phyloP scores from a whole-genome alignment of 2,888 invertebrate genomes.

The Aphelenchoides bicaudatus region DNA sequence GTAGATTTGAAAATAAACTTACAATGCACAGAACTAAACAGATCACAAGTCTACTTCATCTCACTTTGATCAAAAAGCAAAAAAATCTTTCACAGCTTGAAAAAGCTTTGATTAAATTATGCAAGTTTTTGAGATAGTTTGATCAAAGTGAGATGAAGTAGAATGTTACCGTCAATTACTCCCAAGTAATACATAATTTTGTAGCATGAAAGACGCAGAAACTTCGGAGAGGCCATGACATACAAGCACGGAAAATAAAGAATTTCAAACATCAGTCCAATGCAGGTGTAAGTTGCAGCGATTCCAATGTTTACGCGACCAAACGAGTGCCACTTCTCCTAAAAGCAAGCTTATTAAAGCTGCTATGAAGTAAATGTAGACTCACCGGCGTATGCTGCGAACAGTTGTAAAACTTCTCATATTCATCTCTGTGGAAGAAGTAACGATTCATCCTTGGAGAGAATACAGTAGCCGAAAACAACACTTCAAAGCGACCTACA shows the following conservation, averaged over 20 bases:
- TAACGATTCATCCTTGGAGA: constrained; percentile 1
- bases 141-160: too few relatives aligned
- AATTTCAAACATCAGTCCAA: constrained; percentile 17
- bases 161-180: too few relatives aligned
- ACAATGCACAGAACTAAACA: too few relatives aligned
- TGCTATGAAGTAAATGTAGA: not conserved
- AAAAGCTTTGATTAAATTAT: too few relatives aligned
- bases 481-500: too few relatives aligned
- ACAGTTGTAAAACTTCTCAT: constrained; percentile 13
- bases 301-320: not conserved
- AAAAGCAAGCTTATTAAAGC: not conserved
- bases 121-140: too few relatives aligned
- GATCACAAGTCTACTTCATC: too few relatives aligned
- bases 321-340: constrained; percentile 9
- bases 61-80: too few relatives aligned
- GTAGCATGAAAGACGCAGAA: constrained; percentile 19
- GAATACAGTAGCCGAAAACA: not conserved
- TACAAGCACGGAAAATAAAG: constrained; percentile 21
- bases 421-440: constrained; percentile 14
- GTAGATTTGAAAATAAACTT: too few relatives aligned
- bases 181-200: too few relatives aligned
- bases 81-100: too few relatives aligned
- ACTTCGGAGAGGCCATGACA: constrained; percentile 9
- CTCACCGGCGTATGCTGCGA: constrained; percentile 7
- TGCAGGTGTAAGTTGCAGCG: not conserved